Conservation (phyloP, 2,888 invertebrate species). For the Torymus auratus region DNA sequence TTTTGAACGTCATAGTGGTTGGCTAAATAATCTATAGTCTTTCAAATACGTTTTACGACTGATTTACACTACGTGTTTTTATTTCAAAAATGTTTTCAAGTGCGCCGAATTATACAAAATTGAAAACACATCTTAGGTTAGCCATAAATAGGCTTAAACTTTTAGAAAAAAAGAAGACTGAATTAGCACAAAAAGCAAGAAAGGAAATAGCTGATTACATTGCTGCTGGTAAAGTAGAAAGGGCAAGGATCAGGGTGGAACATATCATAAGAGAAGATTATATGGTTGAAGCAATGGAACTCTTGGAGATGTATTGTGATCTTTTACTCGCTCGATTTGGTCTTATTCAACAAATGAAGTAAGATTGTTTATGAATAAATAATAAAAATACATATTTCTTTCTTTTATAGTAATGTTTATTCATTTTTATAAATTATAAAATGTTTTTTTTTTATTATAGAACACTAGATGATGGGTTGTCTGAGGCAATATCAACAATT, state of each 20-base stretch:
- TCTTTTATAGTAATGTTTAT: slow-evolving; percentile 7
- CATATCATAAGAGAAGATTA: slow-evolving; percentile 99
- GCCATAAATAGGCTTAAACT: slow-evolving; percentile 95
- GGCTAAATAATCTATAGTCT: neutral
- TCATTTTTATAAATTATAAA: neutral
- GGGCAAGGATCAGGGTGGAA: slow-evolving; percentile 98
- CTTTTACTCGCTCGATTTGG: slow-evolving; percentile 96
- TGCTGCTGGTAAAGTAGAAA: slow-evolving; percentile 88
- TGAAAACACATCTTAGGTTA: slow-evolving; percentile 96
- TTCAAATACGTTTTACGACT: neutral
- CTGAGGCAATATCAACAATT: slow-evolving; percentile 96
- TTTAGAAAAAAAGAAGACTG: slow-evolving; percentile 98
- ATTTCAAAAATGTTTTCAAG: slow-evolving; percentile 88
- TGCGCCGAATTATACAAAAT: slow-evolving; percentile 94
- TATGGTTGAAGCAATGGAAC: slow-evolving; percentile 99
- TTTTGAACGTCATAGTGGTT: neutral
- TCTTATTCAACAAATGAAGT: slow-evolving; percentile 97
- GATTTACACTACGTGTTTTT: slow-evolving; percentile 7
- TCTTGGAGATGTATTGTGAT: slow-evolving; percentile 99
- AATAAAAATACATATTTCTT: neutral
- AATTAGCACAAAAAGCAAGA: slow-evolving; percentile 95
- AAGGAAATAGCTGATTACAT: slow-evolving; percentile 99
- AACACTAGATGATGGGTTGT: slow-evolving; percentile 93
- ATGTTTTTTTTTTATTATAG: slow-evolving; percentile 69
- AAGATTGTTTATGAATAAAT: slow-evolving; percentile 68